Percentiles rank a stretch among this genome's conserved stretches.
These are phyloP conservation scores for Camponotus vicinus DNA, from an alignment of 1,140 invertebrate species.

Conservation along the genomic window DNA sequence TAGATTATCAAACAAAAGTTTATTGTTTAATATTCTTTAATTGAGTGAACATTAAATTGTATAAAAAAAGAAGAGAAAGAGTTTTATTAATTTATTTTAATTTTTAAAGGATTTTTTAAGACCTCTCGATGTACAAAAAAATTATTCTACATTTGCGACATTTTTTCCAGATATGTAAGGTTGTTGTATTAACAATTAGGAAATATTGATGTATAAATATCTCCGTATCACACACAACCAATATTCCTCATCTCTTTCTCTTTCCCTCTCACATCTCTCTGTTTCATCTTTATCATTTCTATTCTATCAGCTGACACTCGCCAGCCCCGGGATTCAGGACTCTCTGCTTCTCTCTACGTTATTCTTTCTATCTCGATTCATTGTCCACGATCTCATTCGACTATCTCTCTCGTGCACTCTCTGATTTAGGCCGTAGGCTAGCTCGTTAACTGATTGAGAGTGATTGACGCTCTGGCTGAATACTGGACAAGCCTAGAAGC, in stretches of 20 bases:
- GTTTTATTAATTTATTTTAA: background rate
- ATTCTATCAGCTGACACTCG: constrained; percentile 70
- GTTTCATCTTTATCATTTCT: constrained; percentile 68
- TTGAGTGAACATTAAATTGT: background rate
- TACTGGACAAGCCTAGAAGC: constrained; percentile 82
- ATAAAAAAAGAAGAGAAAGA: background rate
- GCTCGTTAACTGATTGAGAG: constrained; percentile 84
- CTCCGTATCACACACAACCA: constrained; percentile 16
- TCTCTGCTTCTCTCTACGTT: constrained; percentile 60
- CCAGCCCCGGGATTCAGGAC: constrained; percentile 58
- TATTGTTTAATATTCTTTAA: constrained; percentile 22
- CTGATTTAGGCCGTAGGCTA: constrained; percentile 82
- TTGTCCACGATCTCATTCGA: constrained; percentile 60
- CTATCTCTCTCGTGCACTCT: constrained; percentile 73
- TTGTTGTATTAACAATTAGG: constrained; percentile 2
- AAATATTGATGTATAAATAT: background rate
- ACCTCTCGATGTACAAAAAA: background rate
- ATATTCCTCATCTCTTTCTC: constrained; percentile 43
- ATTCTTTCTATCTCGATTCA: constrained; percentile 65
- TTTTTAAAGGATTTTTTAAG: background rate
- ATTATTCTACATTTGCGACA: background rate
- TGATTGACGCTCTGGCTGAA: constrained; percentile 85
- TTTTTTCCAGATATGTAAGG: background rate
- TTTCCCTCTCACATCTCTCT: background rate
- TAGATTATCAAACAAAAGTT: background rate